phyloP scores from a whole-genome alignment of 2,797 vertebrate genomes.

The Kryptopterus vitreolus region DNA sequence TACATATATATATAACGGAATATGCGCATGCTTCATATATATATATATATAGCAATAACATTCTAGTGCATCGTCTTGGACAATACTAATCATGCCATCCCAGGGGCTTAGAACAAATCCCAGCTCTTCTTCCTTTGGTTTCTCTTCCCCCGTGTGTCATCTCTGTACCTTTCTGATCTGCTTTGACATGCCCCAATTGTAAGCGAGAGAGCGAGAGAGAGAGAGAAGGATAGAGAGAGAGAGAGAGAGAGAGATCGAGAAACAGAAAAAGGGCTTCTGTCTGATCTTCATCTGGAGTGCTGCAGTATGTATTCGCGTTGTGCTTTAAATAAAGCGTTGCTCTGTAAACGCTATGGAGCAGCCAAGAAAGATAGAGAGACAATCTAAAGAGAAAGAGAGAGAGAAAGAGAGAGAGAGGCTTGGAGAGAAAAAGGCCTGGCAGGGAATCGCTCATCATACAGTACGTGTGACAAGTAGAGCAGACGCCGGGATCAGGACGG shows the following conservation, averaged over 20 bases:
- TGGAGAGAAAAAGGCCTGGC: not conserved
- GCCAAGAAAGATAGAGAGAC: not conserved
- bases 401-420: not conserved
- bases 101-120: constrained; percentile 51
- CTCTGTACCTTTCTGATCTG: constrained; percentile 24
- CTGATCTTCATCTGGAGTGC: constrained; percentile 64
- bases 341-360: constrained; percentile 51
- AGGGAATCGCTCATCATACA: not conserved
- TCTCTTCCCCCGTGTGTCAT: constrained; percentile 20
- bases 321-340: constrained; percentile 51
- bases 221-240: constrained; percentile 40
- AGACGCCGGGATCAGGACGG: constrained; percentile 9
- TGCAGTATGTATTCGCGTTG: constrained; percentile 59
- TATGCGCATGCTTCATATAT: too few species aligned
- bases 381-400: not conserved
- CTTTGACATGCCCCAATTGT: constrained; percentile 43
- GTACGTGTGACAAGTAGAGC: not conserved
- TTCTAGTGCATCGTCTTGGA: constrained; percentile 49
- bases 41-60: constrained; percentile 46
- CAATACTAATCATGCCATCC: constrained; percentile 53
- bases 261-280: constrained; percentile 50
- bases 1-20: too few species aligned
- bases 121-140: not conserved
- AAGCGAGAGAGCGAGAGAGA: constrained; percentile 47
- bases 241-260: constrained; percentile 37